These are phyloP conservation scores for Hydrozoanthus tunicans DNA, from an alignment of 64 coral and sea anemone genomes.

Conservation along the genomic window DNA sequence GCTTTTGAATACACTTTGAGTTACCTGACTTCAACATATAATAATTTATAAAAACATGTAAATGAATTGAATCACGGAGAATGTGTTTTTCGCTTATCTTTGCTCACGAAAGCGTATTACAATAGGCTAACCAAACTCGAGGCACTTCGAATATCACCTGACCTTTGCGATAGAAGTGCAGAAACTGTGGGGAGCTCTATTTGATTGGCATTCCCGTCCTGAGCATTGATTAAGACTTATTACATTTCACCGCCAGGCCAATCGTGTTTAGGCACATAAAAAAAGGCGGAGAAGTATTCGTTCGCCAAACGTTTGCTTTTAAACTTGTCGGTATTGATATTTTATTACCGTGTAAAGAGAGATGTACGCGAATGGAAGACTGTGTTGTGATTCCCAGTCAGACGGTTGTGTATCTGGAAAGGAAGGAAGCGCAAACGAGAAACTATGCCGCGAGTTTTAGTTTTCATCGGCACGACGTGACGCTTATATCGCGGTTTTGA, in stretches of 20 bases:
- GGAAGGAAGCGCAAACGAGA: neutral
- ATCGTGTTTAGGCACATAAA: constrained; percentile 45
- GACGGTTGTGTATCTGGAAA: neutral
- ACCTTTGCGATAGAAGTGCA: constrained; percentile 25
- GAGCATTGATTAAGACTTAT: constrained; percentile 87
- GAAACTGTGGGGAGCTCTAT: constrained; percentile 38
- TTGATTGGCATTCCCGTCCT: constrained; percentile 83
- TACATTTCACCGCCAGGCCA: constrained; percentile 81
- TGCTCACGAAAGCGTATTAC: constrained; percentile 71
- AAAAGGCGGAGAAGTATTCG: constrained; percentile 68
- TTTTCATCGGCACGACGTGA: constrained; percentile 28
- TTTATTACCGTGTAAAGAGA: constrained; percentile 38
- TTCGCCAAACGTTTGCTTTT: constrained; percentile 64
- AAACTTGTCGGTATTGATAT: constrained; percentile 38
- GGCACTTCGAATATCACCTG: constrained; percentile 32
- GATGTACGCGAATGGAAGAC: neutral
- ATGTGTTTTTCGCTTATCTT: constrained; percentile 66
- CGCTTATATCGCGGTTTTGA: constrained; percentile 19
- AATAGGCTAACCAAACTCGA: constrained; percentile 65
- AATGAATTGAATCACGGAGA: constrained; percentile 68
- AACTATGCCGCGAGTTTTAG: neutral
- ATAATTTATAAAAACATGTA: constrained; percentile 84
- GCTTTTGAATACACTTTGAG: constrained; percentile 11
- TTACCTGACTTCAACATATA: constrained; percentile 35
- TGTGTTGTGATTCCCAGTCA: neutral